These are phyloP conservation scores for Mactromeris polynyma DNA, from an alignment of 2,888 invertebrate genomes.

Conservation along the genomic window DNA sequence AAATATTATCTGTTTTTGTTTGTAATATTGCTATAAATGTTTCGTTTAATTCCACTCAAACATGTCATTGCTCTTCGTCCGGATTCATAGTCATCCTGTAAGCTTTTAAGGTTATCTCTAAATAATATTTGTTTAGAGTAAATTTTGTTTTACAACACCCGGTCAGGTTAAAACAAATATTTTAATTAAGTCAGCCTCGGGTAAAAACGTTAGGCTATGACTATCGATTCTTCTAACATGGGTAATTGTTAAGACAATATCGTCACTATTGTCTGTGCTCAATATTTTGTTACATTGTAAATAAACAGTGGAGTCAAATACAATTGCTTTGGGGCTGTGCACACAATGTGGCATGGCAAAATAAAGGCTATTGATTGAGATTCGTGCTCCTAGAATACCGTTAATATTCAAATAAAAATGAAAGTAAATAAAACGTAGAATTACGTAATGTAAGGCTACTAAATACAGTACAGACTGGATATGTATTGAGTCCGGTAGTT, in stretches of 20 bases:
- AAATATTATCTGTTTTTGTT: not conserved
- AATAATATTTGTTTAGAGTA: not conserved
- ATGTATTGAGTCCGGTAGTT: not conserved
- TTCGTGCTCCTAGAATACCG: not conserved
- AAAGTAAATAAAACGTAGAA: not conserved
- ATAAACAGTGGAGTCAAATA: constrained; percentile 19
- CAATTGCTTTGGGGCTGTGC: constrained; percentile 22
- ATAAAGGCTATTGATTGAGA: not conserved
- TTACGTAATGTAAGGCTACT: not conserved
- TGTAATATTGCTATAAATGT: not conserved
- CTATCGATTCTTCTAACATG: constrained; percentile 16
- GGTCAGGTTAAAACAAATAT: not conserved
- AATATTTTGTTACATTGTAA: constrained; percentile 47
- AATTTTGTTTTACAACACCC: not conserved
- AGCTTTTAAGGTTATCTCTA: not conserved
- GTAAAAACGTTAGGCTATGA: not conserved
- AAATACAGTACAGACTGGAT: not conserved
- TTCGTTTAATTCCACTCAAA: not conserved
- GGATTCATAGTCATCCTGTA: not conserved
- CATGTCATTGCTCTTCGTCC: not conserved
- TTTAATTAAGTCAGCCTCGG: not conserved
- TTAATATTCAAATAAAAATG: not conserved
- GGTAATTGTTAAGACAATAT: constrained; percentile 15
- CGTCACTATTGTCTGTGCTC: not conserved
- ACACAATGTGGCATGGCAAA: constrained; percentile 21